Conservation (phyloP, 1,140 invertebrate genomes). For the Saccostrea glomerata region DNA sequence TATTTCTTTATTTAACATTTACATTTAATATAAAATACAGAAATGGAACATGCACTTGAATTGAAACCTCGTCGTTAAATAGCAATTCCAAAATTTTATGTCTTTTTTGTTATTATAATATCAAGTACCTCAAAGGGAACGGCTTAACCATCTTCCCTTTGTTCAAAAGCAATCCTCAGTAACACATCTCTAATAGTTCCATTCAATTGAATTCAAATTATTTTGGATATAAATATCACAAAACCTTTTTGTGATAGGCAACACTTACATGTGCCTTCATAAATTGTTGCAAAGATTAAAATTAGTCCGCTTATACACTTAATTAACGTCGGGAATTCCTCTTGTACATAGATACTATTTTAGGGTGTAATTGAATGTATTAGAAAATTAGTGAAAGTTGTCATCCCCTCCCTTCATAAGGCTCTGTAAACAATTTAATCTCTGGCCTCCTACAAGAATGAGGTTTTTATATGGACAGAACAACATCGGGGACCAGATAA, state of each 20-base stretch:
- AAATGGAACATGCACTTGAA: background rate
- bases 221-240: background rate
- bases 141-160: background rate
- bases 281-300: background rate
- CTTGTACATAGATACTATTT: background rate
- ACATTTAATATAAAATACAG: no score
- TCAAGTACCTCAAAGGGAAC: no score
- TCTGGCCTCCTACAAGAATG: slow-evolving; percentile 5
- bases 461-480: background rate
- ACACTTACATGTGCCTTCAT: background rate
- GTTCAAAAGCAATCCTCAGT: background rate
- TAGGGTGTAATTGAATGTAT: slow-evolving; percentile 9
- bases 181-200: background rate
- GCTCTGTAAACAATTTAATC: slow-evolving; percentile 6
- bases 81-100: no score
- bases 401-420: slow-evolving; percentile 32
- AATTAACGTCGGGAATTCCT: background rate
- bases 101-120: no score
- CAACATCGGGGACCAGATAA: background rate
- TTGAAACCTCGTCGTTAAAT: background rate
- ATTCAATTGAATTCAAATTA: background rate
- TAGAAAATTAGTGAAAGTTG: slow-evolving; percentile 25
- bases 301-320: background rate
- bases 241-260: slow-evolving; percentile 19
- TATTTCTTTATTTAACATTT: no score